Percentiles rank a stretch among this genome's conserved stretches.
Evolutionary conservation across 2,797 vertebrate genomes (phyloP).

Genomic region (Ceryle rudis): DNA sequence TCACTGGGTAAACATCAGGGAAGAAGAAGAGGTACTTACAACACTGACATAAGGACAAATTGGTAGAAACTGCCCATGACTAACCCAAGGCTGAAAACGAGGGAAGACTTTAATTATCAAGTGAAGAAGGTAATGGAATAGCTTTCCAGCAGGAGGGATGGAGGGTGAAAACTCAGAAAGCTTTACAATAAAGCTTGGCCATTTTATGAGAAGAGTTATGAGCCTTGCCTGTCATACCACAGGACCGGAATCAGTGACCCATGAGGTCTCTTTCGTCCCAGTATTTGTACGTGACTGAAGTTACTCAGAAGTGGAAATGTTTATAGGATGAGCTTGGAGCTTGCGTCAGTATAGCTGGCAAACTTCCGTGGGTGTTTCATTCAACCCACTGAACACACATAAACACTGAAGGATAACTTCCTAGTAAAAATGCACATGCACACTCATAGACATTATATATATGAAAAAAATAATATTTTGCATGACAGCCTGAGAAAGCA

Average conservation of each 20-base stretch:
- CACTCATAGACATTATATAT: too few relatives aligned
- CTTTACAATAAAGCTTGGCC: background rate
- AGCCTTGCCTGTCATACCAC: background rate
- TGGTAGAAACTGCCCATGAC: background rate
- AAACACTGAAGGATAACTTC: background rate
- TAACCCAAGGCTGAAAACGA: background rate
- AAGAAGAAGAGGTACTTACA: constrained; percentile 53
- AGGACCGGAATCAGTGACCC: background rate
- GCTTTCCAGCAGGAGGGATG: background rate
- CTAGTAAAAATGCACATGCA: background rate
- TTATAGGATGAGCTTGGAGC: constrained; percentile 32
- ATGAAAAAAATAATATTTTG: background rate
- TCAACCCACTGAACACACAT: background rate
- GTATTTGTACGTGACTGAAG: constrained; percentile 25
- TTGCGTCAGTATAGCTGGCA: constrained; percentile 45
- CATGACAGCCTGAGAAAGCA: background rate
- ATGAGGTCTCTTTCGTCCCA: background rate
- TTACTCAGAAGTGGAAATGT: constrained; percentile 53
- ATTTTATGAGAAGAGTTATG: background rate
- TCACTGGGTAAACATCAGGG: constrained; percentile 24
- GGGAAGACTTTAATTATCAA: background rate
- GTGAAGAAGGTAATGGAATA: background rate
- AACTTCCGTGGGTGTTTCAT: background rate
- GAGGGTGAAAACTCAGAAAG: background rate
- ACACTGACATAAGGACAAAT: constrained; percentile 19